phyloP scores from a whole-genome alignment of 2,113 vertebrate species.

The Psilopogon haemacephalus region DNA sequence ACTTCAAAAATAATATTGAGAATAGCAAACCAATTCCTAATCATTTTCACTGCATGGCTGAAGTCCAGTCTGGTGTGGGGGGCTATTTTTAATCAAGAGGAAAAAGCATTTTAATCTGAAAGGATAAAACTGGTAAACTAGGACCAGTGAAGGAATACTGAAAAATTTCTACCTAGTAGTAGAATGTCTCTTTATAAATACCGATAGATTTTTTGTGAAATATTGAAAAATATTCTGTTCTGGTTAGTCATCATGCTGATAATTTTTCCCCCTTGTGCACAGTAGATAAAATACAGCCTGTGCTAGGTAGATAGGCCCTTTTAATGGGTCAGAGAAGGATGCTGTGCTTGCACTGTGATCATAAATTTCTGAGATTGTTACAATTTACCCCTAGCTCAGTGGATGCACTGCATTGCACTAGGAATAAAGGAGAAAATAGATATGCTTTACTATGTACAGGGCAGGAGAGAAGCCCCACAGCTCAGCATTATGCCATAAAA shows the following conservation, averaged over 20 bases:
- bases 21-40: background rate
- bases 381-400: background rate
- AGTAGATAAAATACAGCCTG: background rate
- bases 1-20: background rate
- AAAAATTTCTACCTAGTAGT: background rate
- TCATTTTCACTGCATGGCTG: background rate
- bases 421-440: background rate
- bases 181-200: background rate
- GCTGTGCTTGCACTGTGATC: background rate
- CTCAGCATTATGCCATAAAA: slow-evolving; percentile 40
- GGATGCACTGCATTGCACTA: background rate
- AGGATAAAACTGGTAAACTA: background rate
- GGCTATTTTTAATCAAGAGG: background rate
- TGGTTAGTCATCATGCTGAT: background rate
- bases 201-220: background rate
- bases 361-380: background rate
- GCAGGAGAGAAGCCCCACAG: background rate
- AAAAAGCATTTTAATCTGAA: background rate
- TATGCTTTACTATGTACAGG: background rate
- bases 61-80: background rate
- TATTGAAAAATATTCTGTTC: background rate
- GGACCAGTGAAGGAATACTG: background rate
- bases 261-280: background rate
- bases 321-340: background rate
- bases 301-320: background rate